These are phyloP conservation scores for Bombyx huttoni DNA, from an alignment of 2,888 invertebrate genomes.

Conservation along the genomic window DNA sequence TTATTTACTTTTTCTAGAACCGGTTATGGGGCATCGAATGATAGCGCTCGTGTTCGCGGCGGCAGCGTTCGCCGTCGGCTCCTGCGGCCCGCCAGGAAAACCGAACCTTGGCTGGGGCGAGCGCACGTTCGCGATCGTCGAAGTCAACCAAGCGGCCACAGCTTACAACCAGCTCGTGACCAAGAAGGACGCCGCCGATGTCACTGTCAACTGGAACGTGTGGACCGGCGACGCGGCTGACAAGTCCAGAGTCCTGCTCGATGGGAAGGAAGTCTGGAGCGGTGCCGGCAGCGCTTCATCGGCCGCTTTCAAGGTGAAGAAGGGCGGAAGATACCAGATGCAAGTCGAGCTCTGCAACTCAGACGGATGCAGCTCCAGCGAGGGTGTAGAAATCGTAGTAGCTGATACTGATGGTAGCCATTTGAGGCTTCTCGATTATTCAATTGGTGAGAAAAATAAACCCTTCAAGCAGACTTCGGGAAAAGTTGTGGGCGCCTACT, in stretches of 20 bases:
- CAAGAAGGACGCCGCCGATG: slow-evolving; percentile 50
- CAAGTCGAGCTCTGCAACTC: slow-evolving; percentile 53
- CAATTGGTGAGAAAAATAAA: slow-evolving; percentile 54
- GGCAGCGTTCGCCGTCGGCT: slow-evolving; percentile 26
- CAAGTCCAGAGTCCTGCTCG: slow-evolving; percentile 41
- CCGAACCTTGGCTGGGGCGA: slow-evolving; percentile 63
- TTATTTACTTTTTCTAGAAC: slow-evolving; percentile 47
- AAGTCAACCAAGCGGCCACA: slow-evolving; percentile 64
- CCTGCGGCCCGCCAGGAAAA: slow-evolving; percentile 51
- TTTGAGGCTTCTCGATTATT: slow-evolving; percentile 49
- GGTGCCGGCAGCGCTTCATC: slow-evolving; percentile 42
- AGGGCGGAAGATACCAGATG: slow-evolving; percentile 61
- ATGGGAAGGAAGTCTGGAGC: slow-evolving; percentile 51
- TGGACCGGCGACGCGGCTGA: slow-evolving; percentile 60
- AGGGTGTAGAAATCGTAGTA: slow-evolving; percentile 52
- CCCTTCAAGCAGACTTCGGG: slow-evolving; percentile 63
- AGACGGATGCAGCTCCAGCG: slow-evolving; percentile 55
- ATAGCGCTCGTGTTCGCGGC: slow-evolving; percentile 24
- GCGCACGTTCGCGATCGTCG: slow-evolving; percentile 56
- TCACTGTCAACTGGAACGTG: slow-evolving; percentile 61
- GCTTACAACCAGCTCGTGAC: slow-evolving; percentile 63
- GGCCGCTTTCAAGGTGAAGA: slow-evolving; percentile 56
- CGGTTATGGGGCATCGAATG: slow-evolving; percentile 43
- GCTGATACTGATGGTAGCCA: slow-evolving; percentile 68
- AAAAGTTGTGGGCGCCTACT: slow-evolving; percentile 60